Conservation (phyloP, 2,113 vertebrate species). For the Lepus europaeus region DNA sequence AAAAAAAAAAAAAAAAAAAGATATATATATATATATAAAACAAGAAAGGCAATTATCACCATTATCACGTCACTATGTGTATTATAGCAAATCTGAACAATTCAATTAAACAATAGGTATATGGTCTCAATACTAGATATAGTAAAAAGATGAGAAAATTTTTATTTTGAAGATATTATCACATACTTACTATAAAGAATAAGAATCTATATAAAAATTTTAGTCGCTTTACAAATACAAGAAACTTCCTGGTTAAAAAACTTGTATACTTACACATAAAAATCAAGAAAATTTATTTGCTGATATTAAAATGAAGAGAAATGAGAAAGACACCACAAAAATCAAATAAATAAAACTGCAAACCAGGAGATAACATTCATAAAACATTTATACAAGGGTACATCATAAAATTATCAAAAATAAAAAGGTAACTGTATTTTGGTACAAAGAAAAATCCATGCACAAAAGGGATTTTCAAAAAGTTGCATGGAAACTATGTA, state of each 20-base stretch:
- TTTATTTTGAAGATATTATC: neutral
- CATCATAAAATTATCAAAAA: too few relatives aligned
- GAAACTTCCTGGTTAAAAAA: neutral
- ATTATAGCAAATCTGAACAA: neutral
- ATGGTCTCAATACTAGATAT: neutral
- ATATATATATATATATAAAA: neutral
- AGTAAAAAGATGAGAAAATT: neutral
- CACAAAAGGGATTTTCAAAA: too few relatives aligned
- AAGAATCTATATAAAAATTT: conserved; percentile 23
- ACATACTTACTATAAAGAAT: neutral
- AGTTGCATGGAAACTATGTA: too few relatives aligned
- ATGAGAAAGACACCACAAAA: neutral
- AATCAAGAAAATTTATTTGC: neutral
- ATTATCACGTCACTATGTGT: neutral
- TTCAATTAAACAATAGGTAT: neutral
- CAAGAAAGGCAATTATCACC: neutral
- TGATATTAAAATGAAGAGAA: neutral
- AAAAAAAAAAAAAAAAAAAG: neutral
- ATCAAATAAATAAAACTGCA: neutral
- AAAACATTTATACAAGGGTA: neutral
- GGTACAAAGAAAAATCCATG: too few relatives aligned
- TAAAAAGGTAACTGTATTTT: too few relatives aligned
- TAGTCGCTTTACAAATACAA: neutral
- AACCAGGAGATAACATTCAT: neutral
- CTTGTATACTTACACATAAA: neutral